Conservation (phyloP, 2,888 invertebrate species). For the Adelphocoris suturalis region DNA sequence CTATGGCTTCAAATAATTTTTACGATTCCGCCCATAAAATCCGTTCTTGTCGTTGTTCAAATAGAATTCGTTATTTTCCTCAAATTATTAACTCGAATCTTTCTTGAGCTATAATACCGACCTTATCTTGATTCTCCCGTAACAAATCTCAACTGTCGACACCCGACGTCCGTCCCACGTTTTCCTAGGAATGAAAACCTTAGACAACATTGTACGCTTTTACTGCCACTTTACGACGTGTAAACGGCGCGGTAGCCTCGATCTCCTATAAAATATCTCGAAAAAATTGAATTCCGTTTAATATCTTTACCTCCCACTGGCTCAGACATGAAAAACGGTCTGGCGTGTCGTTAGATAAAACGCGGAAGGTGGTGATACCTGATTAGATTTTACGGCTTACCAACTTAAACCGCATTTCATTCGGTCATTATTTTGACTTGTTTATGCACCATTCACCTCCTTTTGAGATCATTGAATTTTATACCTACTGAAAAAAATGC, state of each 20-base stretch:
- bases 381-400: slow-evolving; percentile 55
- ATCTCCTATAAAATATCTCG: background rate
- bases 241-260: slow-evolving; percentile 49
- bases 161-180: slow-evolving; percentile 18
- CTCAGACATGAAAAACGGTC: background rate
- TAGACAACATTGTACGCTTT: slow-evolving; percentile 46
- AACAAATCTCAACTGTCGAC: background rate
- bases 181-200: slow-evolving; percentile 15
- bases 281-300: background rate
- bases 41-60: too few species aligned
- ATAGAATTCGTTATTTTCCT: background rate
- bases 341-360: background rate
- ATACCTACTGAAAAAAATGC: background rate
- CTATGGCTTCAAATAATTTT: too few species aligned
- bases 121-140: background rate
- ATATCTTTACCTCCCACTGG: slow-evolving; percentile 21
- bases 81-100: background rate
- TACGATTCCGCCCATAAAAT: too few species aligned
- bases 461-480: slow-evolving; percentile 52
- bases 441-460: background rate
- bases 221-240: slow-evolving; percentile 44
- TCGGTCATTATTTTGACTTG: slow-evolving; percentile 53
- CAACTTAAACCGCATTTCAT: slow-evolving; percentile 18
- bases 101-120: background rate
- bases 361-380: slow-evolving; percentile 39